Evolutionary conservation across 2,797 vertebrate genomes (phyloP), one percentile per base, ranked within the genome.

Genomic region (Champsocephalus esox): DNA sequence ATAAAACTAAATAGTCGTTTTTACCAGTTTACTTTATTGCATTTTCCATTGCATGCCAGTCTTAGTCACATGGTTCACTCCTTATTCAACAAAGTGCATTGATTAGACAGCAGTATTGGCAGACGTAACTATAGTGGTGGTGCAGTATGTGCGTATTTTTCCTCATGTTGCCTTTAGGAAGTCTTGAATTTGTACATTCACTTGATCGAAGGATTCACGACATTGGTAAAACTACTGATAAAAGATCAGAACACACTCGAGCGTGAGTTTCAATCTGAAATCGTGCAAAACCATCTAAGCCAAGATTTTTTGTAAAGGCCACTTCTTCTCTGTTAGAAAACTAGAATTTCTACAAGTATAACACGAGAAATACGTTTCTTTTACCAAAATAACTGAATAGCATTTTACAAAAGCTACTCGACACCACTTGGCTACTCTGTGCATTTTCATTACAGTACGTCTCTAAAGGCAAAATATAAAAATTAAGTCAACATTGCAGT

Each of bases 1-100:
- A 83, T 80, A 68, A 76, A 79, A 71, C 45, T 78, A 52, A 85
- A 82, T 24, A 32, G 52, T 5, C 48, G 70, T 86, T 75, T 66
- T 64, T 62, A 82, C 34, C 72, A 81, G 75, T 91, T 50, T 71
- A 81, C 44, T 94, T 95, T 93, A 93, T 90, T 94, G 69, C 74
- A 84, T 84, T 85, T 87, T 77, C 56, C 19, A 69, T 71, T 82
- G 59, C 80, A 88, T 86, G 79, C 46, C 82, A 73, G 61, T 85
- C 81, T 72, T 67, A 82, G 76, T 80, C 79, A 87, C 75, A 79
- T 60, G 55, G 81, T 79, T 90, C 45, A 77, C 49, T 84, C 69
- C 84, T 89, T 72, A 87, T 89, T 89, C 77, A 89, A 89, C 84
- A 93, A 94, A 94, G 92, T 94, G 90, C 92, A 93, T 89, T 88